Evolutionary conservation across 2,888 invertebrate species (phyloP).

Genomic region (Spialia ferax): DNA sequence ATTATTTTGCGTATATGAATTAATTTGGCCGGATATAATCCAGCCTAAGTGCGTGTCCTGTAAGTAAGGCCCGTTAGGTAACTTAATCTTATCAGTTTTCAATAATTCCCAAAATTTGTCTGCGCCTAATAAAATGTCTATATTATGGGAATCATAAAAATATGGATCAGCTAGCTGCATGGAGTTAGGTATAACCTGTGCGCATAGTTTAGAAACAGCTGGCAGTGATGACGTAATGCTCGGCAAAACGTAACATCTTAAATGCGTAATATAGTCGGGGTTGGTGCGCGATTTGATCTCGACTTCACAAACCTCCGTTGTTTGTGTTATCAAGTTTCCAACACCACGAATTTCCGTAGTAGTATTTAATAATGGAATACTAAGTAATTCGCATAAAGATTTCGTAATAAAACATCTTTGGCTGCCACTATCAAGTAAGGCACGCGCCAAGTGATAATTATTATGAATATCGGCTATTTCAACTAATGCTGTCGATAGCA

Average conservation of each 20-base stretch:
- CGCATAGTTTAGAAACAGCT: conserved; percentile 15
- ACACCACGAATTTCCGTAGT: conserved; percentile 16
- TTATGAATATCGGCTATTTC: conserved; percentile 38
- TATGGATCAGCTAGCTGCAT: conserved; percentile 17
- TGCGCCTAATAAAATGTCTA: conserved; percentile 6
- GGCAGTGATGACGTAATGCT: conserved; percentile 14
- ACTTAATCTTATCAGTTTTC: conserved; percentile 9
- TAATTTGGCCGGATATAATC: conserved; percentile 11
- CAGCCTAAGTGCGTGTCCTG: conserved; percentile 6
- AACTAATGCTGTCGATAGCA: conserved; percentile 47
- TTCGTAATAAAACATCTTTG: conserved; percentile 34
- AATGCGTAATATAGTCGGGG: conserved; percentile 5
- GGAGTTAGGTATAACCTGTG: not conserved
- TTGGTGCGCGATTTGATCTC: conserved; percentile 14
- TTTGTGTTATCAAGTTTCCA: conserved; percentile 12
- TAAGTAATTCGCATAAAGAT: conserved; percentile 20
- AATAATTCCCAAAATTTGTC: conserved; percentile 9
- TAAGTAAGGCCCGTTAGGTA: conserved; percentile 6
- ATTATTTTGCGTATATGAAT: not conserved
- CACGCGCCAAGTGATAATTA: conserved; percentile 40
- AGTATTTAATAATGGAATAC: conserved; percentile 10
- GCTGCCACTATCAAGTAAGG: conserved; percentile 48
- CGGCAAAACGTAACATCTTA: conserved; percentile 11
- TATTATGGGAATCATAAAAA: conserved; percentile 14
- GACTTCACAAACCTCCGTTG: conserved; percentile 10